These are phyloP conservation scores for Ceuthmochares aereus DNA, from an alignment of 2,113 vertebrate genomes.

Conservation along the genomic window DNA sequence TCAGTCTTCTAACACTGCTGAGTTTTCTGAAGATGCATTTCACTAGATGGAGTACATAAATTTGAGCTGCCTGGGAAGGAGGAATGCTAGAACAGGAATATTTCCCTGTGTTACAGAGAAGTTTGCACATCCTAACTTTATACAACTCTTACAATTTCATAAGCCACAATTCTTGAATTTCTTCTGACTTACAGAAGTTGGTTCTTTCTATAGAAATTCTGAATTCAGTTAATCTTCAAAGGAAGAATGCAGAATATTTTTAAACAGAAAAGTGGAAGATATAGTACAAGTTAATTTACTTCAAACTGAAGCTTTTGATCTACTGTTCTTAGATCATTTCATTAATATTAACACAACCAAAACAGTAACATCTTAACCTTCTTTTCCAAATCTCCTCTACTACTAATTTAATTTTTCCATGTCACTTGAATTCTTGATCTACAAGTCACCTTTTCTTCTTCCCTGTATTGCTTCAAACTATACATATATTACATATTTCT, in stretches of 20 bases:
- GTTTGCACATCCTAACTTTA: not conserved
- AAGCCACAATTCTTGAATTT: not conserved
- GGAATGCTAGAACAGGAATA: not conserved
- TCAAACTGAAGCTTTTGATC: slow-evolving; percentile 10
- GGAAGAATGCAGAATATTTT: not conserved
- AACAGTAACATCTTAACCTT: not conserved
- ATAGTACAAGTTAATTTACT: not conserved
- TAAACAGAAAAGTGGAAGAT: not conserved
- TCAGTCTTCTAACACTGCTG: not conserved
- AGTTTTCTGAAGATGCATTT: not conserved
- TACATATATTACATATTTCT: not conserved
- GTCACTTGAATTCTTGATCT: not conserved
- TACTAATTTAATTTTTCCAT: not conserved
- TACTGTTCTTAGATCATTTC: not conserved
- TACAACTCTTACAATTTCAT: not conserved
- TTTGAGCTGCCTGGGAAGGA: not conserved
- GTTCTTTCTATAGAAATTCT: not conserved
- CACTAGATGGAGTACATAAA: not conserved
- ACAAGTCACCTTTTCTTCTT: not conserved
- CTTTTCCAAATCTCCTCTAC: not conserved
- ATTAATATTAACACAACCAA: not conserved
- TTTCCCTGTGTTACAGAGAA: not conserved
- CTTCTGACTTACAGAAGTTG: not conserved
- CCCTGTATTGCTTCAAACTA: not conserved
- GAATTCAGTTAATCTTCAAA: slow-evolving; percentile 14